Evolutionary conservation across 2,888 invertebrate species (phyloP), one percentile per base, ranked within the genome.

Genomic region (Eulithis testata): DNA sequence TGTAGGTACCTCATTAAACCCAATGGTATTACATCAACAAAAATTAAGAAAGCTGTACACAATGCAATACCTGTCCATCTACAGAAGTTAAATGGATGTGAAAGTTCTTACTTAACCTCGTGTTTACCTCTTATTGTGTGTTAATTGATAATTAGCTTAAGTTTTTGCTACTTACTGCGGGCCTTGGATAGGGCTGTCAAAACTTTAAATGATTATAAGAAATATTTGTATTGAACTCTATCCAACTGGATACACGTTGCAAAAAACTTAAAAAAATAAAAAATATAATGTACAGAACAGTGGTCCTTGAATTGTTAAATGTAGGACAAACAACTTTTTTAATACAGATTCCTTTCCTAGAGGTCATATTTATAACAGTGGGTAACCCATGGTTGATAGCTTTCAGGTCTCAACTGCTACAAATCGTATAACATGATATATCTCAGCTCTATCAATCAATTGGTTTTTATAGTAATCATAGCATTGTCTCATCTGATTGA

Each of bases 401-500:
- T 47, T 27, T 43, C 37, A 21, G 43, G 54, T 62, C 43, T 37
- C 63, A 64, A 53, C 58, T 63, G 66, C 53, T 62, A 65, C 55
- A 52, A 40, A 61, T 67, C 63, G 58, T 63, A 49, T 49, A 60
- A 56, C 36, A 60, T 72, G 68, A 68, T 47, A 69, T 64, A 69
- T 64, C 43, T 60, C 43, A 63, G 45, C 45, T 11, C 66, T 68
- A 60, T 43, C 21, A 37, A 49, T 63, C 50, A 58, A 53, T 60
- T 45, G 40, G 51, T 60, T 65, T 68, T 70, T 72, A 65, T 50
- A 57, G 59, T 65, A 60, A 53, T n/a, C 40, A 43, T 31, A 54
- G 60, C 58, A 69, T 70, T 69, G 69, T 69, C 58, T 64, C 21
- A 40, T 40, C 27, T 67, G 60, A 67, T 64, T 61, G 58, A 58